These are phyloP conservation scores for Leucoma salicis DNA, from an alignment of 2,888 invertebrate genomes.

Conservation along the genomic window DNA sequence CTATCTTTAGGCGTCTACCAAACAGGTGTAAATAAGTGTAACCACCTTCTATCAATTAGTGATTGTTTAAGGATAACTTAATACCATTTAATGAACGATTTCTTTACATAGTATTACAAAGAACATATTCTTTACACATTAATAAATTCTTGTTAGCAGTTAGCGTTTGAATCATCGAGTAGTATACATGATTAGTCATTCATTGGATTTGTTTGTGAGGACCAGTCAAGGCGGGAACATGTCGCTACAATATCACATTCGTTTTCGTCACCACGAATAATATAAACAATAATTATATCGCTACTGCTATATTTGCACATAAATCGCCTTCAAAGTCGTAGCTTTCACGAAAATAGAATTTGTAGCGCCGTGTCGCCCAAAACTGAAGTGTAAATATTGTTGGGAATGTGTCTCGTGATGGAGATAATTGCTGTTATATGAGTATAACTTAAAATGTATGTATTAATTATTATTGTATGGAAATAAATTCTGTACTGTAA, in stretches of 20 bases:
- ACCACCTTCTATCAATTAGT: too few species aligned
- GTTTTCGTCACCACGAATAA: neutral
- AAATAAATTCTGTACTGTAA: slow-evolving; percentile 78
- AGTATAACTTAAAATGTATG: too few species aligned
- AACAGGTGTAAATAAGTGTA: too few species aligned
- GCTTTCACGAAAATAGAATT: slow-evolving; percentile 6
- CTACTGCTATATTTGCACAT: slow-evolving; percentile 1
- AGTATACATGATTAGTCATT: slow-evolving; percentile 42
- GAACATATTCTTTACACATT: too few species aligned
- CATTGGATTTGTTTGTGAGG: slow-evolving; percentile 36
- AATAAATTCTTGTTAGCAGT: too few species aligned
- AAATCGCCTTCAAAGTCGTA: slow-evolving; percentile 8
- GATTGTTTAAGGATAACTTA: too few species aligned
- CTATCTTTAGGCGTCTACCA: too few species aligned
- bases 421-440: slow-evolving; percentile 68
- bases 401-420: slow-evolving; percentile 50
- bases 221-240: slow-evolving; percentile 16
- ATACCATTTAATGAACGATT: too few species aligned
- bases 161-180: neutral
- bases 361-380: slow-evolving; percentile 37
- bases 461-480: too few species aligned
- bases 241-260: slow-evolving; percentile 16
- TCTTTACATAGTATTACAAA: too few species aligned
- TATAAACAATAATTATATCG: neutral
- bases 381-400: slow-evolving; percentile 69